Base-by-base conservation (phyloP, 2,113 vertebrate species). In the Perca flavescens region DNA sequence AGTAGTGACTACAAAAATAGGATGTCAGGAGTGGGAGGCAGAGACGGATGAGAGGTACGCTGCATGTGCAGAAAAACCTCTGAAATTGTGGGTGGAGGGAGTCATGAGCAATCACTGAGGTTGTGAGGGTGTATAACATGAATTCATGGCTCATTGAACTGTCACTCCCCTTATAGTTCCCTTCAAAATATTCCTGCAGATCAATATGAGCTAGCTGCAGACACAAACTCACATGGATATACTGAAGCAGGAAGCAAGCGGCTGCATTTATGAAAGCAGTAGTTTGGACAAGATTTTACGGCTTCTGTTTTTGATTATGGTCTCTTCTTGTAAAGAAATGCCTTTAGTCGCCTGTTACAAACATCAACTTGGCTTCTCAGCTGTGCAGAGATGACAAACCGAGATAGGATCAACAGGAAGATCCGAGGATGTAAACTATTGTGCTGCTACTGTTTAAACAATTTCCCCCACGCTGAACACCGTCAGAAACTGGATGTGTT, bases 1-100 rank as follows among this genome's bases (percentile, higher is more conserved):
- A 79, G 81, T 54, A 70, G 76, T 22, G 36, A 67, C 40, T 74
- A 61, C 49, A 77, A 74, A 68, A 83, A 36, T 72, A 52, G 57
- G 69, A 77, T 11, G 19, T 34, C 34, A 80, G 12, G 52, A 85
- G 82, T 82, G 76, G 67, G 80, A 85, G 83, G 82, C 53, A 66
- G 62, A 74, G 76, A 80, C 12, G 43, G 74, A 62, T 46, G 72
- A 74, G 74, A 66, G 66, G 69, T 21, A 22, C 36, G 8, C 22
- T 56, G 65, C 17, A 31, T 28, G 43, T 52, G 22, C 46, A 72
- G 28, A 62, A 17, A 52, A 82, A 73, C 49, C 36, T 52, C 53
- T 36, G 58, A 34, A 65, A 60, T 5, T 8, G 43, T 56, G 4
- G 28, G 12, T 7, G 28, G 25, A 46, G 62, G 72, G 46, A 60